phyloP scores from a whole-genome alignment of 2,888 invertebrate species.

The Trichopria drosophilae region DNA sequence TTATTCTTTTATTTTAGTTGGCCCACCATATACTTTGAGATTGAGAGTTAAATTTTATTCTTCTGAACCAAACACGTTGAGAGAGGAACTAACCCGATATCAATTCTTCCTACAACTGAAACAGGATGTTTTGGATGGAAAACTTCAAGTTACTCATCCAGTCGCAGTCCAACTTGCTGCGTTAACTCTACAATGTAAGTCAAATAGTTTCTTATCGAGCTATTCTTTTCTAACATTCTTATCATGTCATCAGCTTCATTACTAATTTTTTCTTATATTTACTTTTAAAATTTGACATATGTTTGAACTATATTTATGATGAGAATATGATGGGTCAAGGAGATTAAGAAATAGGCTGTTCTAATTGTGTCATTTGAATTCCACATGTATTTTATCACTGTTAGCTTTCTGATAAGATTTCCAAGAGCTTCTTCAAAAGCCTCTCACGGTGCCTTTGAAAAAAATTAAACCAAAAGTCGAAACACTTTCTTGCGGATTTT shows the following conservation, averaged over 20 bases:
- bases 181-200: conserved; percentile 87
- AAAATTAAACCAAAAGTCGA: no score
- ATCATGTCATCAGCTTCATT: background rate
- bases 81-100: conserved; percentile 97
- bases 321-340: no score
- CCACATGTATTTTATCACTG: no score
- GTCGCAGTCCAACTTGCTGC: conserved; percentile 89
- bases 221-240: background rate
- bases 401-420: no score
- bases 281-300: background rate
- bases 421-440: no score
- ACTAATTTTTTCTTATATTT: background rate
- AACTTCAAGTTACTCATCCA: conserved; percentile 84
- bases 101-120: conserved; percentile 98
- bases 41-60: conserved; percentile 98
- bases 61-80: conserved; percentile 93
- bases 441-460: no score
- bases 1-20: conserved; percentile 67
- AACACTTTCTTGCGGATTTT: no score
- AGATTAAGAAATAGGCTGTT: no score
- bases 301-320: no score
- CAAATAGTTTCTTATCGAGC: conserved; percentile 5
- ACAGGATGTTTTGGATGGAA: conserved; percentile 89
- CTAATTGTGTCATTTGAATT: no score
- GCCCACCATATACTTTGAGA: conserved; percentile 94